These are phyloP conservation scores for Pyrrhia umbra DNA, from an alignment of 2,888 invertebrate genomes.

Conservation along the genomic window DNA sequence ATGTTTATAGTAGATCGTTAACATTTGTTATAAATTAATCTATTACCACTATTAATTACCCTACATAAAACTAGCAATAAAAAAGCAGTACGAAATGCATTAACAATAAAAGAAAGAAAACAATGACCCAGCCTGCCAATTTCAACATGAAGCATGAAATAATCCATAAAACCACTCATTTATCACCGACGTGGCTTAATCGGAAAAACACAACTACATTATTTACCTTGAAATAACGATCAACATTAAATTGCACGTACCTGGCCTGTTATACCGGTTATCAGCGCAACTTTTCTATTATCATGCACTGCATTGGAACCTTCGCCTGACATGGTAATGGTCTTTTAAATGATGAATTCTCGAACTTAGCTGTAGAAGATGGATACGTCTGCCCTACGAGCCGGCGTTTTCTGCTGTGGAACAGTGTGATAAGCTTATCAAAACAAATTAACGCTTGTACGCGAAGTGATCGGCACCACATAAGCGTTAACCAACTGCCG, in stretches of 20 bases:
- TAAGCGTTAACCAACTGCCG: background rate
- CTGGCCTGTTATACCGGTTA: constrained; percentile 99
- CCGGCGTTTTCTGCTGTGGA: constrained; percentile 58
- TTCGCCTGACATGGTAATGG: constrained; percentile 79
- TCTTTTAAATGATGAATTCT: constrained; percentile 15
- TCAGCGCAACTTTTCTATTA: constrained; percentile 94
- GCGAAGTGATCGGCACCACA: constrained; percentile 28
- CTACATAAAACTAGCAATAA: background rate
- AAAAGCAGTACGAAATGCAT: background rate
- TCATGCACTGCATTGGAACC: constrained; percentile 64
- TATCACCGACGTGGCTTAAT: constrained; percentile 47
- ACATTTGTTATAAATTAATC: no score
- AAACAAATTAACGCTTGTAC: constrained; percentile 49
- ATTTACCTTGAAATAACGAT: background rate
- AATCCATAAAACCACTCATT: constrained; percentile 18
- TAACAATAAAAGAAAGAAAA: background rate
- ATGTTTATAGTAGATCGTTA: no score
- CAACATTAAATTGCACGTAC: constrained; percentile 87
- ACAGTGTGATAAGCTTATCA: constrained; percentile 68
- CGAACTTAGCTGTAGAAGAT: constrained; percentile 20
- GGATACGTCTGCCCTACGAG: constrained; percentile 61
- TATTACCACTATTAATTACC: no score
- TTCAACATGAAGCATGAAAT: constrained; percentile 12
- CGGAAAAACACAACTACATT: constrained; percentile 7
- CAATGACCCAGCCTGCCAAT: background rate